Base-by-base conservation (phyloP, 2,888 invertebrate genomes). In the Melanophora roralis region DNA sequence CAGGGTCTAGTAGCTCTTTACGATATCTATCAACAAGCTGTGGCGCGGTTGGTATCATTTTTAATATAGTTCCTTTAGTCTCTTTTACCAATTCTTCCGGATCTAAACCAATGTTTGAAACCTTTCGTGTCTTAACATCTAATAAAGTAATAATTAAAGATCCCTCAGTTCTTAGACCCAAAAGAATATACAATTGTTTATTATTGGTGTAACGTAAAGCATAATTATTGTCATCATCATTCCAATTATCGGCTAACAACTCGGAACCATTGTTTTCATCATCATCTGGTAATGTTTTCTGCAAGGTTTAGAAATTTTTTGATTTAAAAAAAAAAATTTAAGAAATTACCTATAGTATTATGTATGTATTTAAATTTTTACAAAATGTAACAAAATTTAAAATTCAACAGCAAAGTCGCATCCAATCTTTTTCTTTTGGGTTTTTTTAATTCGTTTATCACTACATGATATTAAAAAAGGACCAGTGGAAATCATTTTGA, bases 211-310 rank as follows among this genome's bases (percentile, higher is more conserved):
- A 97, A 84, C 95, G 92, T 23, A 96, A 87, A 0, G 94, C 92
- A 86, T 95, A 95, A 23, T 86, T 86, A 82, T 92, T 92, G n/a
- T 92, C 92, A 51, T 91, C 91, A 53, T 91, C 91, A 88, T 94
- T 96, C 96, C 96, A 97, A 47, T 92, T 93, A 40, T 92, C 91
- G 1, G 96, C 96, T 14, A 97, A 89, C 47, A 94, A 87, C 89
- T 97, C 96, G 74, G 92, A 92, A 60, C 92, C 92, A 16, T 90
- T 89, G 86, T 95, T 94, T 84, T 91, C 91, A 87, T 95, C 95
- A 84, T 92, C 91, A 11, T 92, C 91, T 38, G 92, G 88, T 27
- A 93, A 86, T 6, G 91, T 92, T 89, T 92, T 92, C 94, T 94
- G 21, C 7, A 59, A 14, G 16, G 34, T 5, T 23, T 27, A 5